Evolutionary conservation across 2,113 vertebrate genomes (phyloP), one percentile per base, ranked within the genome.

Genomic region (Lamprotornis superbus): DNA sequence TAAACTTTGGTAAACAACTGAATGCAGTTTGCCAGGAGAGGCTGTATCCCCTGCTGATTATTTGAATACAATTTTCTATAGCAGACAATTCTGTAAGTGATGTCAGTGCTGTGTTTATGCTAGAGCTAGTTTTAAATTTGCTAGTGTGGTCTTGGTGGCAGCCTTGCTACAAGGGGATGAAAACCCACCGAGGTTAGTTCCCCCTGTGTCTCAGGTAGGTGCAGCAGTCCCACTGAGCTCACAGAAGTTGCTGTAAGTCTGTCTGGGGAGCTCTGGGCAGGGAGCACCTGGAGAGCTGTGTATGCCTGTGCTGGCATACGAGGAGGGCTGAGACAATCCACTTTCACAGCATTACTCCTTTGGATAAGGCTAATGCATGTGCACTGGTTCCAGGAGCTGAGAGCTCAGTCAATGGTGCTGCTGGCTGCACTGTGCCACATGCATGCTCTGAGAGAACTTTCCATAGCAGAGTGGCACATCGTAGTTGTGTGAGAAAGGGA

Each of bases 1-100:
- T 59, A 52, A 87, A 33, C 65, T 86, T 50, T 37, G 39, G 28
- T 87, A 73, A 67, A 46, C 18, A 76, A 85, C 25, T n/a, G 67
- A 88, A 82, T 47, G 18, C 53, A 59, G 50, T 86, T 86, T 85
- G 35, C 65, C 67, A 57, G 24, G 46, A 64, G 39, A 87, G 44
- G 65, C 74, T 93, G 61, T 85, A 86, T 70, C 53, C 60, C 55
- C 82, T 88, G 63, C 60, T 88, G 75, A 88, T 80, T 69, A 46
- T 91, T 80, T 60, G 75, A 83, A 42, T 77, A 28, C 15, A 31
- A 22, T 86, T 91, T 93, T 76, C 63, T 65, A 7, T 42, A 64
- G 33, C 7, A 84, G 52, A 28, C 22, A 53, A 64, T 14, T 40
- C 42, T 75, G 23, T 61, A 31, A 53, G 55, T 61, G 33, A 20